Evolutionary conservation across 2,113 vertebrate species (phyloP), one percentile per base, ranked within the genome.

Genomic region (Calidris pygmaea): DNA sequence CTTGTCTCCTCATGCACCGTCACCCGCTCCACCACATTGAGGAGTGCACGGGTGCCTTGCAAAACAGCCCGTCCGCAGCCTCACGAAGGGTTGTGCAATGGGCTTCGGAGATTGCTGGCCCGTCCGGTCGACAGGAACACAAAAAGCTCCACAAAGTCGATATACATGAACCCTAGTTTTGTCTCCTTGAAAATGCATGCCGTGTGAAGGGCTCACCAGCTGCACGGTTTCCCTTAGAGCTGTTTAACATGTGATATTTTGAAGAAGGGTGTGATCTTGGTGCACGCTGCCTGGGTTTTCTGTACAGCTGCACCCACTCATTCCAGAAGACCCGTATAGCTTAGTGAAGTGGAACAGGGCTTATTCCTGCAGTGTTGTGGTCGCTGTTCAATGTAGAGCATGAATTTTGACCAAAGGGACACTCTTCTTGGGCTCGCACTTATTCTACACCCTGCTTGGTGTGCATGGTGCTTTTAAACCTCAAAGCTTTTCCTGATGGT

Each of bases 1-100:
- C 30, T 63, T 24, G 43, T 32, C 43, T 8, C 43, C 19, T 21
- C 1, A 0, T 5, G 50, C 0, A 0, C 16, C 41, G 66, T 67
- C 1, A 0, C 47, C 29, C 8, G 37, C 65, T 35, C 60, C 29
- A 53, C 19, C 48, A 14, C 22, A 17, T 12, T 1, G 6, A 79
- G 53, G 50, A 56, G 27, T 34, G 2, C 58, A 50, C 24, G 1
- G 1, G 6, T 7, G 56, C 45, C 20, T 55, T 39, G 53, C 2
- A 3, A 82, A 88, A 72, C 1, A 2, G 16, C n/a, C 58, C 7
- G 1, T 63, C 47, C 2, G 1, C 67, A 55, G 74, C 52, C 47
- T 81, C 0, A 0, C 0, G 10, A 85, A 59, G 6, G 24, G 9
- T 32, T 74, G 50, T 59, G 76, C 78, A 52, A 55, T 10, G 35